Percentiles rank a stretch among this genome's conserved stretches.
Conservation (phyloP, 2,113 vertebrate genomes). For the Lathamus discolor region DNA sequence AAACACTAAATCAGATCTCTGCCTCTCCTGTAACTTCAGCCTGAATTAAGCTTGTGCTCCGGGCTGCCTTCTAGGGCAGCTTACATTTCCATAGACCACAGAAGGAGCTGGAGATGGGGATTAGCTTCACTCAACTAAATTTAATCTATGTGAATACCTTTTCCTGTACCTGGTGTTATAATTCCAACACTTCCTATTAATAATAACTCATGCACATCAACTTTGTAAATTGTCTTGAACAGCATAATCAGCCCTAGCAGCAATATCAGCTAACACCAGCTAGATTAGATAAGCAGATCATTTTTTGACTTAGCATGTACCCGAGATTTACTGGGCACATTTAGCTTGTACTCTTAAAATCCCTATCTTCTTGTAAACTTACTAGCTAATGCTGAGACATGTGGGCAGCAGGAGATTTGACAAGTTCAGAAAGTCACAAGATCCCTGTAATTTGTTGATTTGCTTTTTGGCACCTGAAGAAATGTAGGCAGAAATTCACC, state of each 20-base stretch:
- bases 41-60: not conserved
- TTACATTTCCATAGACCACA: not conserved
- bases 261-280: not conserved
- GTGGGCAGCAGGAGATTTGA: not conserved
- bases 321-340: not conserved
- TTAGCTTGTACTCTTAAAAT: not conserved
- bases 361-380: not conserved
- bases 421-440: not conserved
- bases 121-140: not conserved
- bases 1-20: not conserved
- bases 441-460: not conserved
- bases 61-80: not conserved
- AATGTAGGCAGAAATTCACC: not conserved
- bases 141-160: not conserved
- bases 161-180: not conserved
- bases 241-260: not conserved
- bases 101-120: not conserved
- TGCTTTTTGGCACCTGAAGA: not conserved
- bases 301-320: not conserved
- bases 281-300: not conserved
- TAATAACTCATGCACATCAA: not conserved
- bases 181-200: not conserved
- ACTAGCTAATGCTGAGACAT: not conserved
- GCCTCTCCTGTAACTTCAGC: not conserved
- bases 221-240: not conserved